Evolutionary conservation across 1,140 invertebrate species (phyloP).

Genomic region (Tyrophagus putrescentiae): DNA sequence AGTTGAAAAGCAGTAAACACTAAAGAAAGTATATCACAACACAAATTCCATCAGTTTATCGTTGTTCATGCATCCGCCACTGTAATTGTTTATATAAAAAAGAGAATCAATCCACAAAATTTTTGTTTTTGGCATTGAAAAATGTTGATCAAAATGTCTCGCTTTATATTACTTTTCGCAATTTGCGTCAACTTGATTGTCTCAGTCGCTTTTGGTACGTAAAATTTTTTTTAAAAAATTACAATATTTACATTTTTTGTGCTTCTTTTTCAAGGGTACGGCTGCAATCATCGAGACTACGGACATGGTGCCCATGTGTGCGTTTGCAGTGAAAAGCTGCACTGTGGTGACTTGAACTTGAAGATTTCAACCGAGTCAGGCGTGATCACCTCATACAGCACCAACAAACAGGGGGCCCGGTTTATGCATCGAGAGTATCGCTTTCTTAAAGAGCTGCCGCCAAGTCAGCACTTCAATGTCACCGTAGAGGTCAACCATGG

Average conservation of each 20-base stretch:
- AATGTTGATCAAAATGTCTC: no score
- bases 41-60: no score
- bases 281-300: constrained; percentile 36
- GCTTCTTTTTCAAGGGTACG: background rate
- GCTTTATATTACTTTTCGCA: no score
- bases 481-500: constrained; percentile 18
- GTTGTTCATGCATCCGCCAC: no score
- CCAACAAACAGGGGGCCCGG: background rate
- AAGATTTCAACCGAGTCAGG: background rate
- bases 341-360: background rate
- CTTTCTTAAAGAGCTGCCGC: background rate
- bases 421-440: background rate
- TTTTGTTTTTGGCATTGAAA: no score
- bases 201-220: no score
- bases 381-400: background rate
- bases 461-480: background rate
- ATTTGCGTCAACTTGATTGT: no score
- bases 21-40: no score
- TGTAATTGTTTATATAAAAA: no score
- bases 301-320: constrained; percentile 48
- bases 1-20: no score
- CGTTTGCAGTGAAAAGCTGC: constrained; percentile 52
- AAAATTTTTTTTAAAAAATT: background rate
- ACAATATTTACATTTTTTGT: background rate
- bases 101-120: no score